Percentiles rank a stretch among this genome's conserved stretches.
phyloP scores from a whole-genome alignment of 2,113 vertebrate genomes.

The Eulemur rufifrons region DNA sequence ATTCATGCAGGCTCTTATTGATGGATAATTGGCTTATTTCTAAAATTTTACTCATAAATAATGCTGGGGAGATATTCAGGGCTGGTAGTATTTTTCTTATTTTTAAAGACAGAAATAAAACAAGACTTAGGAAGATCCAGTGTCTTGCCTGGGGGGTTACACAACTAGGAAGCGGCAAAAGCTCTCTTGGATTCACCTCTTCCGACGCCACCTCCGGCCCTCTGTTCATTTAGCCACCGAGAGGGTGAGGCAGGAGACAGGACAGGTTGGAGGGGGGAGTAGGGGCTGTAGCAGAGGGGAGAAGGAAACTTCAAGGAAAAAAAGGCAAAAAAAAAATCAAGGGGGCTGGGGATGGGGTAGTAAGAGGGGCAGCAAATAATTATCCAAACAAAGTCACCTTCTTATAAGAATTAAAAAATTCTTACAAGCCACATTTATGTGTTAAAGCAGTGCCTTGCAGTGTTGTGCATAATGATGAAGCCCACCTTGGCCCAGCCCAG shows the following conservation, averaged over 20 bases:
- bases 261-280: too few relatives aligned
- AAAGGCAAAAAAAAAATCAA: too few relatives aligned
- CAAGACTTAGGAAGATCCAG: neutral
- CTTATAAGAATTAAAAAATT: too few relatives aligned
- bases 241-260: neutral
- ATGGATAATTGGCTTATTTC: neutral
- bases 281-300: neutral
- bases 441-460: neutral
- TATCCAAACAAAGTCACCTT: too few relatives aligned
- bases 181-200: neutral
- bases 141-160: neutral
- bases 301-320: too few relatives aligned
- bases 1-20: neutral
- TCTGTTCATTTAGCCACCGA: neutral
- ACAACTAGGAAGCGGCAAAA: neutral
- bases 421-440: too few relatives aligned
- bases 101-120: slow-evolving; percentile 22
- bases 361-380: too few relatives aligned
- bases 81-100: neutral
- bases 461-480: neutral
- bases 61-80: neutral
- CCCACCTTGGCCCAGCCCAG: neutral
- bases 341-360: too few relatives aligned
- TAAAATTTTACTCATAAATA: slow-evolving; percentile 14
- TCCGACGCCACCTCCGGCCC: neutral